Conservation (phyloP, 2,797 vertebrate genomes). For the Acipenser ruthenus region DNA sequence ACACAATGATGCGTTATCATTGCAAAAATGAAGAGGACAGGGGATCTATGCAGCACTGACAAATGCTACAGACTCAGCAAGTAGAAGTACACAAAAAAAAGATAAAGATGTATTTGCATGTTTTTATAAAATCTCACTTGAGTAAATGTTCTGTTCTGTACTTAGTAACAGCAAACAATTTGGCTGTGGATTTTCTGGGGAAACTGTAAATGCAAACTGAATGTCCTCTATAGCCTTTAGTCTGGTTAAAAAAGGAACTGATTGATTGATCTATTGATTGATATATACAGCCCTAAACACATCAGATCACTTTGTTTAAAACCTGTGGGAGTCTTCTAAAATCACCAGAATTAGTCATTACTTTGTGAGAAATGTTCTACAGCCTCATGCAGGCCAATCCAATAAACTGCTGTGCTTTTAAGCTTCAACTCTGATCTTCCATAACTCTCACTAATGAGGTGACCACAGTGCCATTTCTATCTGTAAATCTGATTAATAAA, state of each 20-base stretch:
- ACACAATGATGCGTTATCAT: not conserved
- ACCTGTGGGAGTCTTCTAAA: conserved; percentile 13
- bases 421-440: not conserved
- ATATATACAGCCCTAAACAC: conserved; percentile 6
- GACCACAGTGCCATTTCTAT: conserved; percentile 4
- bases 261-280: conserved; percentile 8
- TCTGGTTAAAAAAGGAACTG: conserved; percentile 17
- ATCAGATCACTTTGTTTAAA: not conserved
- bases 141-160: not conserved
- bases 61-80: not conserved
- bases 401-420: conserved; percentile 1
- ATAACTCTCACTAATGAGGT: not conserved
- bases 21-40: not conserved
- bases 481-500: not conserved
- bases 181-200: not conserved
- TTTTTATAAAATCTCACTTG: too few species aligned
- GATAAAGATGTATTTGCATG: too few species aligned
- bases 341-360: not conserved
- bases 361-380: not conserved
- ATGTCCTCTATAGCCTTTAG: conserved; percentile 12
- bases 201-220: not conserved
- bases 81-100: too few species aligned
- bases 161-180: conserved; percentile 9
- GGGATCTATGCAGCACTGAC: not conserved
- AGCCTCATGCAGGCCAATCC: not conserved